These are phyloP conservation scores for Cryptotermes secundus DNA, from an alignment of 1,140 invertebrate species.

Conservation along the genomic window DNA sequence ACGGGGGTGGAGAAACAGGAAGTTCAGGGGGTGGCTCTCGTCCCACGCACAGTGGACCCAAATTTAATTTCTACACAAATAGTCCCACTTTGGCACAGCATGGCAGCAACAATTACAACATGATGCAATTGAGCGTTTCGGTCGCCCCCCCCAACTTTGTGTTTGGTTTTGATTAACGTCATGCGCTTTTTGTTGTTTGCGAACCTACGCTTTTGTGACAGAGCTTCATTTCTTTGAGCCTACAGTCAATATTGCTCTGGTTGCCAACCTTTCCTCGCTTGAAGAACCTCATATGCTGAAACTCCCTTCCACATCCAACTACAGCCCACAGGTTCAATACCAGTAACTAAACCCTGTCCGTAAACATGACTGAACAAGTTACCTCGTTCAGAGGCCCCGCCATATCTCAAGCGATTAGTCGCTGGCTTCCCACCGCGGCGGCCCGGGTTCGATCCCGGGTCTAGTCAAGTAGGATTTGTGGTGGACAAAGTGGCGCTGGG, in stretches of 20 bases:
- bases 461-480: too few species aligned
- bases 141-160: not conserved
- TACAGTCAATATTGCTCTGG: too few species aligned
- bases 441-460: too few species aligned
- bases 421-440: too few species aligned
- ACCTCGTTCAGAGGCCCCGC: too few species aligned
- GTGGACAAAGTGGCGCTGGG: too few species aligned
- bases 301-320: not conserved
- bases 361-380: too few species aligned
- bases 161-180: not conserved
- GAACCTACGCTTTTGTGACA: too few species aligned
- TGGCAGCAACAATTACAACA: not conserved
- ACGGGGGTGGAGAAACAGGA: not conserved
- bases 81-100: not conserved
- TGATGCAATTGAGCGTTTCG: not conserved
- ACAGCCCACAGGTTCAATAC: too few species aligned
- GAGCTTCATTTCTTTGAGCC: too few species aligned
- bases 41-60: not conserved
- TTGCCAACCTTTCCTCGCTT: not conserved
- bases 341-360: too few species aligned
- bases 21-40: not conserved
- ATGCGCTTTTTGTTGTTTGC: not conserved
- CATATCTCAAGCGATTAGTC: too few species aligned
- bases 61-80: not conserved
- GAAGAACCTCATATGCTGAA: not conserved